Base-by-base conservation (phyloP, 2,888 invertebrate species). In the Nasonovia ribisnigri region DNA sequence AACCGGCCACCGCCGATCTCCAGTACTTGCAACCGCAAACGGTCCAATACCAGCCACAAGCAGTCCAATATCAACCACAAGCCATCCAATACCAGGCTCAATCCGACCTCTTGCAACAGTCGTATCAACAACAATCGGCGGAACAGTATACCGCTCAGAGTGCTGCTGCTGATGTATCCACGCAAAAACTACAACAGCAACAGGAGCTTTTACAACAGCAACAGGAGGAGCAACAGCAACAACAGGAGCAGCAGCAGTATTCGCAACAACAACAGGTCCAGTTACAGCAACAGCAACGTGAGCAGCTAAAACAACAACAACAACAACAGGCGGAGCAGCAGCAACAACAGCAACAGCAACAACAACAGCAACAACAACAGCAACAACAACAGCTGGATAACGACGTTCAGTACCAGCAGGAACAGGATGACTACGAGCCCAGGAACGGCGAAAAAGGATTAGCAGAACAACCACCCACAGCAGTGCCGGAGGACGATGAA, bases 281-380 rank as follows among this genome's bases (percentile, higher is more conserved):
- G 95, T 95, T 95, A n/a, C 93, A 94, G 26, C 88, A 94, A 13
- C 95, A 94, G n/a, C 91, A 91, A 77, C 90, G n/a, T 95, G 42
- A 51, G 5, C 92, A 92, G 26, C 92, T 87, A 4, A 48, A 86
- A 4, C 91, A 92, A 8, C 86, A 60, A 4, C 91, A 92, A 8
- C 86, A 60, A 26, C 57, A 86, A 36, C 86, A 57, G 13, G n/a
- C 6, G 3, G n/a, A 86, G 6, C n/a, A 54, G 5, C 29, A 54
- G 4, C 84, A 20, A n/a, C 67, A 92, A 16, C 67, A 95, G 24
- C 94, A 94, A 8, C 42, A 95, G 86, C 95, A 95, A 46, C 11
- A 95, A 24, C 94, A 89, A 95, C 95, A 95, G 87, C 95, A 95
- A 94, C 95, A 95, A 77, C 95, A 95, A 57, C 95, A 95, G 26